Conservation (phyloP, 2,888 invertebrate genomes). For the Dryocosmus kuriphilus region DNA sequence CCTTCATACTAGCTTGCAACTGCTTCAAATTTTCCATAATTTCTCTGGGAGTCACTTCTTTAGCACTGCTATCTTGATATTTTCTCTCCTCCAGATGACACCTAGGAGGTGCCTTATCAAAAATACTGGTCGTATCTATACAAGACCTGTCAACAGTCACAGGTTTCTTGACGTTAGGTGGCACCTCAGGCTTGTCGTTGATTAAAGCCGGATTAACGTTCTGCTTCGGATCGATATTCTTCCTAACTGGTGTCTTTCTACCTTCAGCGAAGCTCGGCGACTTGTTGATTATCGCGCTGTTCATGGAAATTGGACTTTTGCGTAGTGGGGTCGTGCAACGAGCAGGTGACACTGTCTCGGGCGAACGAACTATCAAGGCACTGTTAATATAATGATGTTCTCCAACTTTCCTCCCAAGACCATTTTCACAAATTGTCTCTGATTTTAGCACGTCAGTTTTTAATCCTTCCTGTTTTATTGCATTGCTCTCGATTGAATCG, state of each 20-base stretch:
- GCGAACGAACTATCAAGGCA: slow-evolving; percentile 53
- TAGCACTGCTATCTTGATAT: slow-evolving; percentile 58
- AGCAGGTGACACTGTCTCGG: slow-evolving; percentile 48
- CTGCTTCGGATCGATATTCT: slow-evolving; percentile 59
- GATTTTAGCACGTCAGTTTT: background rate
- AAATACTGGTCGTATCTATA: slow-evolving; percentile 74
- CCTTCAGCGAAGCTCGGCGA: slow-evolving; percentile 55
- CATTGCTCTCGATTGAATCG: slow-evolving; percentile 39
- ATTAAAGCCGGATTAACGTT: slow-evolving; percentile 72
- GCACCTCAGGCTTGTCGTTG: slow-evolving; percentile 66
- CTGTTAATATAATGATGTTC: slow-evolving; percentile 54
- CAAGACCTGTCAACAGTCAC: slow-evolving; percentile 72
- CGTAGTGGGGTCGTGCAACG: slow-evolving; percentile 62
- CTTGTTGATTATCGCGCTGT: slow-evolving; percentile 72
- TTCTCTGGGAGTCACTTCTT: slow-evolving; percentile 62
- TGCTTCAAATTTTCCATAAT: slow-evolving; percentile 68
- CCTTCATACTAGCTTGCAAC: slow-evolving; percentile 60
- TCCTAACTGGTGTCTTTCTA: slow-evolving; percentile 55
- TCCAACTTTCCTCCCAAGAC: background rate
- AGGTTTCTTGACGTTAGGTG: slow-evolving; percentile 61
- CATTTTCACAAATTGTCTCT: slow-evolving; percentile 16
- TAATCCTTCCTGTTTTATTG: background rate
- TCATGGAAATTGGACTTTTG: slow-evolving; percentile 68
- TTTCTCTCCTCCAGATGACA: slow-evolving; percentile 60
- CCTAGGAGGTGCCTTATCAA: slow-evolving; percentile 67